A percentile compares a stretch with the other conserved stretches of the same genome.
phyloP scores from a whole-genome alignment of 2,797 vertebrate genomes.

The Podarcis lilfordi region DNA sequence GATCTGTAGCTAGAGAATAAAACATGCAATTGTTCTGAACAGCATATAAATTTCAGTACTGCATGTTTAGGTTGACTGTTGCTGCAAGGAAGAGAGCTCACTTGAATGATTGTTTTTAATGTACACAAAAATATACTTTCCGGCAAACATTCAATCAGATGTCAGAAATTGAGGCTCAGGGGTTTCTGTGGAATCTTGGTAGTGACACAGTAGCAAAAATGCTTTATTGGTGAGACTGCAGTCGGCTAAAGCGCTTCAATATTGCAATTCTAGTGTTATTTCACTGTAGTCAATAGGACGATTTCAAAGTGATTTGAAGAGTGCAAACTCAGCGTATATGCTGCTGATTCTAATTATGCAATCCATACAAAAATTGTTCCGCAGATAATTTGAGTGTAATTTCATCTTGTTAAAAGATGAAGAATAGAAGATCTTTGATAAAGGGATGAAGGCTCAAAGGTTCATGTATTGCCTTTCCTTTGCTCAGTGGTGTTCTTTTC shows the following conservation, averaged over 20 bases:
- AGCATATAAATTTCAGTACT: background rate
- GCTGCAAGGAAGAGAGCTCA: background rate
- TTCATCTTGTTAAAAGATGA: background rate
- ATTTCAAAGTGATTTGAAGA: background rate
- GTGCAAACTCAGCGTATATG: background rate
- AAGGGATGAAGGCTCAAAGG: background rate
- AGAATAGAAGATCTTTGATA: background rate
- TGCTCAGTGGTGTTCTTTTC: background rate
- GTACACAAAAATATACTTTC: background rate
- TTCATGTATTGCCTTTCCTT: too few relatives aligned
- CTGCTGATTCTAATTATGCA: background rate
- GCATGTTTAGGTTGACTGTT: background rate
- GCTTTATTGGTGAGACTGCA: background rate
- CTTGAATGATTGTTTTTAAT: too few relatives aligned
- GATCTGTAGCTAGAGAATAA: background rate
- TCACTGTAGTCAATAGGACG: background rate
- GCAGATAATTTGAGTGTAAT: conserved; percentile 5
- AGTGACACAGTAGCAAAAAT: background rate
- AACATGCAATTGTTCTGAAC: background rate
- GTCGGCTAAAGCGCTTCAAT: background rate
- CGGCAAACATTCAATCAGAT: background rate
- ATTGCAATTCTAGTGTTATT: background rate
- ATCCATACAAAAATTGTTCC: conserved; percentile 14
- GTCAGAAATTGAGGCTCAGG: background rate
- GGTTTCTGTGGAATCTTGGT: background rate